Base-by-base conservation (phyloP, 1,140 invertebrate genomes). In the Zaprionus lachaisei region DNA sequence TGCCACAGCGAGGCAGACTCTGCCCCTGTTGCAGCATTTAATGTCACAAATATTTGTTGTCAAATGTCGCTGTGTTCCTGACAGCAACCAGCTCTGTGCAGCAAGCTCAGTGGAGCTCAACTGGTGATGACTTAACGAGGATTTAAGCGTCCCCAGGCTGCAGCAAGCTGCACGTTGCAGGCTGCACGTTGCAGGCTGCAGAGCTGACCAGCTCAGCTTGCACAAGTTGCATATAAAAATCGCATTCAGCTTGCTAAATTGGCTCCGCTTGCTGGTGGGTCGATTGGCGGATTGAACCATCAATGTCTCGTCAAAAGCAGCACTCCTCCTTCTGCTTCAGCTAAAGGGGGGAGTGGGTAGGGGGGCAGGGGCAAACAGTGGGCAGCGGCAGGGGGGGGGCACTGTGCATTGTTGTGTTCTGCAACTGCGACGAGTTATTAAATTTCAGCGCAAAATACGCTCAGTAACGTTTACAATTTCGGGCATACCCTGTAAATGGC, bases 21-120 rank as follows among this genome's bases (percentile, higher is more conserved):
- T 34, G 31, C 9, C 31, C 31, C 41, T 15, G 58, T 62, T 24
- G 24, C 56, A 44, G 72, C 86, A 82, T 81, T 89, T 91, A 89
- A 90, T 82, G 85, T 85, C 85, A 82, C 76, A 89, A 91, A 89
- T 89, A 89, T 89, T 89, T 89, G 86, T 89, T 89, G 85, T 91
- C 85, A 89, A 89, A 81, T 89, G 85, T 89, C 74, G 60, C 73
- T 54, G 74, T 67, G 69, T 5, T 26, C 73, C 57, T 71, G 72
- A 68, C 77, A 63, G 4, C n/a, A n/a, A 17, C 20, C 20, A 60
- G 49, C 64, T 47, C 31, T n/a, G 22, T 20, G 41, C 26, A 44
- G 60, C 34, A 56, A 68, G 44, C 70, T 68, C 72, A 37, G 47
- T 72, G 67, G 68, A 68, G 28, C 58, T 72, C 63, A 41, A 57